A percentile compares a stretch with the other conserved stretches of the same genome.
Evolutionary conservation across 2,113 vertebrate species (phyloP).

Genomic region (Eubucco bourcierii): DNA sequence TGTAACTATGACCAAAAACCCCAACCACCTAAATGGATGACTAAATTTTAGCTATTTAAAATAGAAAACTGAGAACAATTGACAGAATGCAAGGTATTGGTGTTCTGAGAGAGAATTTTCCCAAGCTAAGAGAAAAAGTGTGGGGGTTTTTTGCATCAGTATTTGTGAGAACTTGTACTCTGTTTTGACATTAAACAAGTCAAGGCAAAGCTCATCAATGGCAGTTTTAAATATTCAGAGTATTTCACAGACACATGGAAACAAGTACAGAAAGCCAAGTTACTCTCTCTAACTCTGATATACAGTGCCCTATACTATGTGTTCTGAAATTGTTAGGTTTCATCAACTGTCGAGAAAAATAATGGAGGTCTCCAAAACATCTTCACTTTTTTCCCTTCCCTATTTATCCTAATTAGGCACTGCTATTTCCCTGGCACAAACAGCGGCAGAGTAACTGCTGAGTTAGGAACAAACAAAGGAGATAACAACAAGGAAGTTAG

Average conservation of each 20-base stretch:
- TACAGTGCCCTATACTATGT: fast-evolving
- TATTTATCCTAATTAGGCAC: neutral
- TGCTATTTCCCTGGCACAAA: neutral
- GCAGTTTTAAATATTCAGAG: neutral
- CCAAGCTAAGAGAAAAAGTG: neutral
- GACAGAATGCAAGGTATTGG: neutral
- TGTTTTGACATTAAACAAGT: neutral
- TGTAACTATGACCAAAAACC: neutral
- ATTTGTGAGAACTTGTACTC: neutral
- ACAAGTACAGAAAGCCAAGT: neutral
- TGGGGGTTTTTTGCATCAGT: neutral
- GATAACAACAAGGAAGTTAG: neutral
- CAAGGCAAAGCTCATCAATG: neutral
- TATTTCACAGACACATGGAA: neutral
- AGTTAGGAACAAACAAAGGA: neutral
- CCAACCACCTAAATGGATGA: neutral
- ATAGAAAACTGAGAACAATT: neutral
- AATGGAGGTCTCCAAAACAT: neutral
- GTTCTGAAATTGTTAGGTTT: neutral
- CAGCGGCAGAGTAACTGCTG: neutral
- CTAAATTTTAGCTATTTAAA: neutral
- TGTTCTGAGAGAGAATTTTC: neutral
- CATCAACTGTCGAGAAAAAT: neutral
- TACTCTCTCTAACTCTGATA: neutral
- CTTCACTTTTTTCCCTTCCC: neutral